A percentile compares a stretch with the other conserved stretches of the same genome.
phyloP scores from a whole-genome alignment of 2,797 vertebrate species.

The Rallus crepitans region DNA sequence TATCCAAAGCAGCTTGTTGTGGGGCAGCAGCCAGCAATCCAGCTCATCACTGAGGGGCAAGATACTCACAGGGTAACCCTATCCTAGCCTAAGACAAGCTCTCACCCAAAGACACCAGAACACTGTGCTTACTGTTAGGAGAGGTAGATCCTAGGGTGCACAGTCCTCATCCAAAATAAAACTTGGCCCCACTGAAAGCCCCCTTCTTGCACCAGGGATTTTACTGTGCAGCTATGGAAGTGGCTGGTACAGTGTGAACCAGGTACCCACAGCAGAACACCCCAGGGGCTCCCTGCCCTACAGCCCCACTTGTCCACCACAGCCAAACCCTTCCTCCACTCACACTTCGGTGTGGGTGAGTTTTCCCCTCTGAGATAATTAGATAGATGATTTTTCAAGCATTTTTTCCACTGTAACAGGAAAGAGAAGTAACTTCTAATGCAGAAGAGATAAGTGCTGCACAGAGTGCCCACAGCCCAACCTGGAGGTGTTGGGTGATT shows the following conservation, averaged over 20 bases:
- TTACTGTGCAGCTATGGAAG: too few relatives aligned
- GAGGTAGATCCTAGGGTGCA: background rate
- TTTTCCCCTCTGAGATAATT: background rate
- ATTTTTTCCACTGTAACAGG: background rate
- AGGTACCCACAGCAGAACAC: background rate
- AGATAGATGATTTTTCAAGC: background rate
- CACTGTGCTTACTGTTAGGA: too few relatives aligned
- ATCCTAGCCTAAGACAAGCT: background rate
- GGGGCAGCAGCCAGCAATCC: background rate
- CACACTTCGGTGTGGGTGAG: background rate
- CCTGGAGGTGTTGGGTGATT: background rate
- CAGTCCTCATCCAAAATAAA: background rate
- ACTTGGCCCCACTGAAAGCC: background rate
- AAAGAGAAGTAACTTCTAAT: background rate
- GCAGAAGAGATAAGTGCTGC: background rate
- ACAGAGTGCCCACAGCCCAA: background rate
- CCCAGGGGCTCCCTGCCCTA: background rate
- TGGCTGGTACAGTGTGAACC: background rate
- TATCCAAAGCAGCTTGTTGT: background rate
- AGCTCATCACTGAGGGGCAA: too few relatives aligned
- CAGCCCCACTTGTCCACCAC: background rate
- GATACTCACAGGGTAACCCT: fast-evolving
- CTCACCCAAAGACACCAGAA: background rate
- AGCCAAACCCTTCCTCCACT: background rate
- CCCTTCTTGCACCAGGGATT: background rate